Base-by-base conservation (phyloP, 1,140 invertebrate species). In the Bradynema listronoti region DNA sequence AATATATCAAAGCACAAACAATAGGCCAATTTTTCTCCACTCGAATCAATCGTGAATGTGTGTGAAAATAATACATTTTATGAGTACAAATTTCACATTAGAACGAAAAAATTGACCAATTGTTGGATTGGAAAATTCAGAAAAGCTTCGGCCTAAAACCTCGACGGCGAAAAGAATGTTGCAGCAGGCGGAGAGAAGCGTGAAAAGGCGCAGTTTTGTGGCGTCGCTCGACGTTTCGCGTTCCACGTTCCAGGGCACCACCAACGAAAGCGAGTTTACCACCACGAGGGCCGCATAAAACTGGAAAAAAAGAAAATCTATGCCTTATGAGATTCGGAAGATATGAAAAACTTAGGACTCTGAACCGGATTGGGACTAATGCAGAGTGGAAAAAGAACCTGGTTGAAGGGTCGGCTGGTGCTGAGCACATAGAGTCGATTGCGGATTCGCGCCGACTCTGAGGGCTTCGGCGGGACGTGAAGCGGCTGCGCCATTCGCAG, bases 401-500 rank as follows among this genome's bases (percentile, higher is more conserved):
- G 81, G 79, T 98, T 98, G 79, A 98, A 98, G 73, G 86, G 86
- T 63, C 92, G 87, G 78, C 96, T 88, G 79, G 98, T 93, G 0
- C 93, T 98, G 22, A 98, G 89, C 79, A 98, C 94, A 79, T 98
- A 99, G 39, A 96, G 90, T 70, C 91, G 89, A 16, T 90, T 88
- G 61, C 93, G 83, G 65, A 96, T 87, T 25, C 67, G 63, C 14
- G 74, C 77, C 0, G 76, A 78, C 67, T 77, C 74, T 1, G 68
- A 57, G 41, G 93, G 94, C 70, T 92, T 85, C 0, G 94, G 93
- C 2, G 95, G 95, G 58, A 98, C 83, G 80, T 99, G 95, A 3
- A 99, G 81, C 0, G 95, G 95, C 79, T 99, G 95, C 25, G 95
- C 94, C 74, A 99, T 94, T 83, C 98, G 98, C 79, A 98, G 83